Evolutionary conservation across 2,888 invertebrate genomes (phyloP).

Genomic region (Amblyjoppa fuscipennis): DNA sequence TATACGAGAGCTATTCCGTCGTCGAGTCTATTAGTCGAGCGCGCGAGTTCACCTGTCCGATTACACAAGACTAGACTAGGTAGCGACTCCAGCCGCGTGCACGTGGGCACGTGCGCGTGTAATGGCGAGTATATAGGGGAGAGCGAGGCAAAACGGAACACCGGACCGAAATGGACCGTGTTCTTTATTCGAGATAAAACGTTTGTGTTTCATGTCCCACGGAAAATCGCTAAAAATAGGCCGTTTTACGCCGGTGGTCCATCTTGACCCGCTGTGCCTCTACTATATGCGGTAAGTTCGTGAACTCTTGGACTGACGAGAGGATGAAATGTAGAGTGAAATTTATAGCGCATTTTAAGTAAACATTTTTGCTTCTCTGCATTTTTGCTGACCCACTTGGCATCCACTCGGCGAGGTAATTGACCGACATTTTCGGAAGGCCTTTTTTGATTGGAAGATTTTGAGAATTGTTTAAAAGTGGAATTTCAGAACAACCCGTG

Average conservation of each 20-base stretch:
- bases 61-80: neutral
- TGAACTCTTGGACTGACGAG: neutral
- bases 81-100: neutral
- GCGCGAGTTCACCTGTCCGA: slow-evolving; percentile 10
- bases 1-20: neutral
- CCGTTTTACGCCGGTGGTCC: neutral
- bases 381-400: neutral
- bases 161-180: neutral
- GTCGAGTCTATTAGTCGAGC: neutral
- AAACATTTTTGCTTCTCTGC: neutral
- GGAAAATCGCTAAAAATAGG: neutral
- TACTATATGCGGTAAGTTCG: neutral
- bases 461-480: neutral
- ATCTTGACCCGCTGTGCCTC: neutral
- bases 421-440: neutral
- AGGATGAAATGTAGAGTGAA: neutral
- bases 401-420: neutral
- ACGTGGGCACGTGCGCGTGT: neutral
- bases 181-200: neutral
- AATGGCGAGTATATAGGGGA: neutral
- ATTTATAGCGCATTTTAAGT: neutral
- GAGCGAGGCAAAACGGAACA: neutral
- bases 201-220: neutral
- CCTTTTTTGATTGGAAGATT: neutral
- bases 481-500: neutral